A percentile compares a stretch with the other conserved stretches of the same genome.
Conservation (phyloP, 2,113 vertebrate species). For the Rhinogobius similis region DNA sequence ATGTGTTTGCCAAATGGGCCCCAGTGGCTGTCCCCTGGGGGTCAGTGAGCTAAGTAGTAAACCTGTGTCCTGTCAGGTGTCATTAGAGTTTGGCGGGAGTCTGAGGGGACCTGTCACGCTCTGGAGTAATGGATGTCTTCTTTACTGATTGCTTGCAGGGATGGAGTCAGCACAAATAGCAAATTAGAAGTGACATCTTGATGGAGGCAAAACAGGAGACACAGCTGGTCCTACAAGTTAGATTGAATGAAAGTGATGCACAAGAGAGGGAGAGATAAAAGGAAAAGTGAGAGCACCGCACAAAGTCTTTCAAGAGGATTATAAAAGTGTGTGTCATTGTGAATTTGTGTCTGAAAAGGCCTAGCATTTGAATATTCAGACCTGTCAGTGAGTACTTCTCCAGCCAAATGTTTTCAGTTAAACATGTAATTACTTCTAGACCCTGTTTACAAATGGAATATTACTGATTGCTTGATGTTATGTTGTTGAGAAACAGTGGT, state of each 20-base stretch:
- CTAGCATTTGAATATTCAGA: conserved; percentile 10
- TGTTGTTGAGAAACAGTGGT: background rate
- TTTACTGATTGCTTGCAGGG: conserved; percentile 77
- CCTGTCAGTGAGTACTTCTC: background rate
- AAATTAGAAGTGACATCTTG: conserved; percentile 77
- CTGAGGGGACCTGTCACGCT: conserved; percentile 68
- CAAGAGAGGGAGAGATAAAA: conserved; percentile 17
- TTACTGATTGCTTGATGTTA: background rate
- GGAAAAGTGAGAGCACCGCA: conserved; percentile 20
- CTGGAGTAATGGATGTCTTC: conserved; percentile 72
- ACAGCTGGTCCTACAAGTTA: conserved; percentile 63
- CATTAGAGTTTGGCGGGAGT: conserved; percentile 67
- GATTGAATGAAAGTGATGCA: conserved; percentile 31
- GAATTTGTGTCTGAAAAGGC: conserved; percentile 18
- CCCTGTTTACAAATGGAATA: background rate
- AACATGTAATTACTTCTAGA: conserved; percentile 12
- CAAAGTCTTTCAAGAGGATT: conserved; percentile 4
- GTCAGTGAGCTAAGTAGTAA: conserved; percentile 73
- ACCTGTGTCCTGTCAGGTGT: conserved; percentile 75
- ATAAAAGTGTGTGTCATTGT: conserved; percentile 9
- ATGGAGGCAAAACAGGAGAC: conserved; percentile 64
- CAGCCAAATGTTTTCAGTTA: conserved; percentile 10
- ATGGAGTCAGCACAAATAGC: conserved; percentile 77
- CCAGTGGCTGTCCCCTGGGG: conserved; percentile 53
- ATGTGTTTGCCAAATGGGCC: conserved; percentile 58